Evolutionary conservation across 2,888 invertebrate species (phyloP), one percentile per base, ranked within the genome.

Genomic region (Azorinus chamasolen): DNA sequence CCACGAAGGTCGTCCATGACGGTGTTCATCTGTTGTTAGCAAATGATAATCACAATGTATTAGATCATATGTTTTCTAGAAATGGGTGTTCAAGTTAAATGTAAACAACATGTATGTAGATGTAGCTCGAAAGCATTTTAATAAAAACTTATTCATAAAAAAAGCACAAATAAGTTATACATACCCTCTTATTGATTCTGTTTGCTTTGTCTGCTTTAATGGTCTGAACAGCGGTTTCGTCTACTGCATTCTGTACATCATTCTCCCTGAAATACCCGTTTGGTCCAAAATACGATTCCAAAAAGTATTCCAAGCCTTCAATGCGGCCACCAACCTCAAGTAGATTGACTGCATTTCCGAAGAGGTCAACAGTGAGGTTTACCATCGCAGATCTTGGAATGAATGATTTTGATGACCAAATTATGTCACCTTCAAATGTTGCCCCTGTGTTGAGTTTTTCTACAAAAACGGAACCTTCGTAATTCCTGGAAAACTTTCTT

Each of bases 401-500:
- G 75, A 90, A 92, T 5, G 92, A 91, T 57, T 91, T 86, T 12
- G 89, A 82, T 12, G 92, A 91, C 88, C 89, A 92, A 76, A 93
- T 90, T 24, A 93, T 51, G 71, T 93, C 92, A 64, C 88, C 84
- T 53, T 93, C 93, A 32, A 88, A 86, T 45, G 85, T 81, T 10
- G 85, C 91, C 3, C 92, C 92, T 18, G 89, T 83, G 92, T 98
- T 97, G 88, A 96, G 96, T 88, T 97, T 96, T 87, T 97, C 97
- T 77, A 97, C 96, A 94, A 97, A 97, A 45, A 91, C 54, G 6
- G 93, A 93, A 83, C 96, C 95, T 91, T 98, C 98, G 89, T 96
- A 97, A 92, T 97, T 98, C 46, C 96, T 95, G 0, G 98, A 98
- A 93, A 96, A 98, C 94, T 98, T 98, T 64, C 97, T 94, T 57